Base-by-base conservation (phyloP, 2,113 vertebrate genomes). In the Alectura lathami region DNA sequence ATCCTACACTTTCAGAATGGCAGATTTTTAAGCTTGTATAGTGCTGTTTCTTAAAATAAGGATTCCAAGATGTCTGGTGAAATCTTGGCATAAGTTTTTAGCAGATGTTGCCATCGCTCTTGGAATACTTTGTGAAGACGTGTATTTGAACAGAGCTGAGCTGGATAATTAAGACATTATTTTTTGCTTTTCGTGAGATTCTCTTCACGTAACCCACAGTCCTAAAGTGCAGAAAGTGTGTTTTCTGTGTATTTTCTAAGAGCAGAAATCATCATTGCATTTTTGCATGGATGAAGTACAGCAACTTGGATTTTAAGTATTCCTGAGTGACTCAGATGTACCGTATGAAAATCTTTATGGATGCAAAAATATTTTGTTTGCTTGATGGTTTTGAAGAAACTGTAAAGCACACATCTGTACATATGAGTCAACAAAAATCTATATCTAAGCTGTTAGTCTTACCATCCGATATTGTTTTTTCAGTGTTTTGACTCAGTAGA, bases 31-130 rank as follows among this genome's bases (percentile, higher is more conserved):
- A 96, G 89, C 91, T 87, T 94, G 91, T 90, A 63, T 96, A 94
- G 94, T 88, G 95, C 93, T 95, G 95, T 78, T 96, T 94, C 94
- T 93, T 95, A 96, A 98, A 98, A 97, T 98, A 98, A 98, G 96
- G 94, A 93, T 92, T 95, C 96, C 95, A 96, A 96, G 96, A 96
- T 97, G 91, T 96, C 96, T 94, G 88, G 91, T 96, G 91, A 72
- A 96, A 91, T 97, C 92, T 97, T 97, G 96, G 91, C 95, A 95
- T 95, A 95, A 96, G 92, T 88, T 96, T 95, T 93, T 94, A 92
- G 96, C 97, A 98, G 97, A 97, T 97, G 96, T 97, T 98, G 93
- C 97, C 94, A 63, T 96, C 97, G 91, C 92, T 96, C 40, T 96
- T 96, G 95, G 93, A 92, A 85, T 97, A 92, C 90, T 97, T 90